These are phyloP conservation scores for Aproaerema taeniolella DNA, from an alignment of 2,888 invertebrate species.

Conservation along the genomic window DNA sequence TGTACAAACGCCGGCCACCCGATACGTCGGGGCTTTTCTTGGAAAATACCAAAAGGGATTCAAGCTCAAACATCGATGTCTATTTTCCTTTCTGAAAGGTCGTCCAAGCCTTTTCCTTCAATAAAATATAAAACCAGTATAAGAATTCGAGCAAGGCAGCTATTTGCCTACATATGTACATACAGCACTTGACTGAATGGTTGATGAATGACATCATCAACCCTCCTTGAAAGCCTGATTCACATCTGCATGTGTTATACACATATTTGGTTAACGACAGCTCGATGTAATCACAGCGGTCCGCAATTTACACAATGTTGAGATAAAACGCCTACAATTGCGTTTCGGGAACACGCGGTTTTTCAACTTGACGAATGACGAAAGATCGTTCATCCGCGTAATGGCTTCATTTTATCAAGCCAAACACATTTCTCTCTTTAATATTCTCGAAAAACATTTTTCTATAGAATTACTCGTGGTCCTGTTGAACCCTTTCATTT, in stretches of 20 bases:
- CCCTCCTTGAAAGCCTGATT: slow-evolving; percentile 19
- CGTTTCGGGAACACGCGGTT: slow-evolving; percentile 27
- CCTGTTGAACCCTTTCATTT: not conserved
- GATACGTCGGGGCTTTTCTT: slow-evolving; percentile 20
- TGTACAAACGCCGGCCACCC: slow-evolving; percentile 24
- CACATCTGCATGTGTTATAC: slow-evolving; percentile 22
- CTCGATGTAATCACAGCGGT: slow-evolving; percentile 22
- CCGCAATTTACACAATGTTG: slow-evolving; percentile 30
- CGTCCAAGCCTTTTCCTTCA: not conserved
- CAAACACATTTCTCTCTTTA: no score
- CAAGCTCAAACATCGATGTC: no score
- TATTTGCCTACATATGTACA: no score
- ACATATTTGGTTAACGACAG: slow-evolving; percentile 19
- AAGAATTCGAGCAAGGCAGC: no score
- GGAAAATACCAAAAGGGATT: slow-evolving; percentile 1
- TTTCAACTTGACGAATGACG: slow-evolving; percentile 22
- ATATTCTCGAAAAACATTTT: not conserved
- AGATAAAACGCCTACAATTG: slow-evolving; percentile 34
- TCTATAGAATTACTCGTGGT: no score
- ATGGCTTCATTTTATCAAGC: not conserved
- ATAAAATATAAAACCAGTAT: no score
- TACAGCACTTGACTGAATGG: no score
- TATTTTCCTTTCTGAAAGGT: slow-evolving; percentile 23
- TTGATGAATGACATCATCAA: not conserved
- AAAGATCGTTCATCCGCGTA: slow-evolving; percentile 15